These are phyloP conservation scores for Tipula helvola DNA, from an alignment of 2,888 invertebrate genomes.

Conservation along the genomic window DNA sequence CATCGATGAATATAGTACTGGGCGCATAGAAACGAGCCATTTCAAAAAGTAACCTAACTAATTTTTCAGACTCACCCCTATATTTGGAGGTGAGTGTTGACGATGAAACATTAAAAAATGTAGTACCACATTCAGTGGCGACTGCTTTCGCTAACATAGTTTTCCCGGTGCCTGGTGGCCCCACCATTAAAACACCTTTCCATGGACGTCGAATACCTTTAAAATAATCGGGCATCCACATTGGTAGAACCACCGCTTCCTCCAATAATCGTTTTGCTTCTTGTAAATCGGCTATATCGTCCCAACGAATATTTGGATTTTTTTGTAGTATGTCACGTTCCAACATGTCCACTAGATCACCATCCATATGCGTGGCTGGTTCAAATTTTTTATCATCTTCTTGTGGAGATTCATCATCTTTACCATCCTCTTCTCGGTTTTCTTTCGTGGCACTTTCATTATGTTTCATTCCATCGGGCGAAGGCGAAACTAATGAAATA, in stretches of 20 bases:
- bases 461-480: constrained; percentile 14
- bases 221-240: constrained; percentile 98
- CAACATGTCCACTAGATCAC: constrained; percentile 84
- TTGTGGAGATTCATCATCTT: constrained; percentile 38
- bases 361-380: constrained; percentile 63
- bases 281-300: constrained; percentile 78
- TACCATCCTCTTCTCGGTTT: constrained; percentile 53
- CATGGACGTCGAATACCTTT: constrained; percentile 91
- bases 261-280: constrained; percentile 85
- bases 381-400: constrained; percentile 80
- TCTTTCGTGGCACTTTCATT: constrained; percentile 32
- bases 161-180: constrained; percentile 82
- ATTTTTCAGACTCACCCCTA: constrained; percentile 97
- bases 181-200: constrained; percentile 93
- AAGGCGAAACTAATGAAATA: background rate
- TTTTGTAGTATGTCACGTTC: constrained; percentile 94
- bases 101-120: constrained; percentile 94
- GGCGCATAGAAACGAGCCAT: constrained; percentile 99
- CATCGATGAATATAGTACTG: constrained; percentile 97
- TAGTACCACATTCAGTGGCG: constrained; percentile 95
- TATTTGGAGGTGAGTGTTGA: constrained; percentile 97
- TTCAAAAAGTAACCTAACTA: constrained; percentile 91
- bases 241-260: constrained; percentile 94
- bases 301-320: constrained; percentile 93
- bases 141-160: constrained; percentile 97